Percentiles rank a stretch among this genome's conserved stretches.
phyloP scores from a whole-genome alignment of 2,888 invertebrate species.

The Apotomis capreana region DNA sequence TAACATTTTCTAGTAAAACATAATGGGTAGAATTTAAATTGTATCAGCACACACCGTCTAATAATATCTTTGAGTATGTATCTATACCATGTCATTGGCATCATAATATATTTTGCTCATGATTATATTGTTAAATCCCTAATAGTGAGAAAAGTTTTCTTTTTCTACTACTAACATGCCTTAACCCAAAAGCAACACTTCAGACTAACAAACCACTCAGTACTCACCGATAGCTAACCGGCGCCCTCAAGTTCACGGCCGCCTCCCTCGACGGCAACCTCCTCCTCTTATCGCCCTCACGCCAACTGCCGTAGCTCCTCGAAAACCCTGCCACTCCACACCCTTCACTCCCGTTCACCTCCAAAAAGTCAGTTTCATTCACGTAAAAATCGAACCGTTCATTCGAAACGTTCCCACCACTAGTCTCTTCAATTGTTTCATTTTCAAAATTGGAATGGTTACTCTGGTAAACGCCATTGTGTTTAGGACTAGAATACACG shows the following conservation, averaged over 20 bases:
- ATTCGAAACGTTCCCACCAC: slow-evolving; percentile 54
- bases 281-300: slow-evolving; percentile 69
- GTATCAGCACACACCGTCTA: too few relatives aligned
- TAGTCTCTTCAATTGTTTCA: slow-evolving; percentile 44
- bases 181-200: too few relatives aligned
- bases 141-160: slow-evolving; percentile 4
- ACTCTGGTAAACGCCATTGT: slow-evolving; percentile 72
- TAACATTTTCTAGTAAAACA: too few relatives aligned
- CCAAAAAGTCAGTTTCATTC: slow-evolving; percentile 48
- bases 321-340: slow-evolving; percentile 67
- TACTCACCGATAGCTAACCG: slow-evolving; percentile 82
- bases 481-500: slow-evolving; percentile 77
- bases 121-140: too few relatives aligned
- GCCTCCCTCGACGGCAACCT: slow-evolving; percentile 55
- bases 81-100: too few relatives aligned
- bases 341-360: slow-evolving; percentile 64
- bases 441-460: slow-evolving; percentile 65
- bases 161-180: too few relatives aligned
- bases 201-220: slow-evolving; percentile 61
- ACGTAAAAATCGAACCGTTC: slow-evolving; percentile 46
- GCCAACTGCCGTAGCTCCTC: slow-evolving; percentile 76
- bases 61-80: too few relatives aligned
- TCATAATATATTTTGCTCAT: too few relatives aligned
- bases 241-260: slow-evolving; percentile 76
- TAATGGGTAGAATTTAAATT: too few relatives aligned